Percentiles rank a stretch among this genome's conserved stretches.
phyloP scores from a whole-genome alignment of 2,888 invertebrate species.

The Rosalia funebris region DNA sequence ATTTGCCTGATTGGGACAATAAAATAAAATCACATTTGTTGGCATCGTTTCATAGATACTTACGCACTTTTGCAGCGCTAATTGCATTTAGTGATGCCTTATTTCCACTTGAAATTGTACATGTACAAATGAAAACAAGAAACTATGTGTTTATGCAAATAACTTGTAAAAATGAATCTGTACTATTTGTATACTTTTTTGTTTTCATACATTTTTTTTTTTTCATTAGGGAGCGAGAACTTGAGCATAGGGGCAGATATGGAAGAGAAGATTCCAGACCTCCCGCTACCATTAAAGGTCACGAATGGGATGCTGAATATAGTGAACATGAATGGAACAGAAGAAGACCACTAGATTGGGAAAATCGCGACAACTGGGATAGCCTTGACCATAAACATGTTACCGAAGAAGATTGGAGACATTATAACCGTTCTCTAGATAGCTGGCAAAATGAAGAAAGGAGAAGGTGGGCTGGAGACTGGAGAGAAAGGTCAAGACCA shows the following conservation, averaged over 20 bases:
- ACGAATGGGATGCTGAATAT: slow-evolving; percentile 61
- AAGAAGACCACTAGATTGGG: slow-evolving; percentile 69
- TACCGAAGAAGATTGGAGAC: slow-evolving; percentile 62
- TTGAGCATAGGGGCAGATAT: slow-evolving; percentile 54
- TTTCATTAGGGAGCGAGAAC: slow-evolving; percentile 48
- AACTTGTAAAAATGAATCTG: too few species aligned
- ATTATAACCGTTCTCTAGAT: slow-evolving; percentile 57
- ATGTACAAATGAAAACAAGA: too few species aligned
- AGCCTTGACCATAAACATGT: slow-evolving; percentile 56
- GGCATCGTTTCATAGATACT: too few species aligned
- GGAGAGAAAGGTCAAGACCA: slow-evolving; percentile 63
- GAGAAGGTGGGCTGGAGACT: slow-evolving; percentile 58
- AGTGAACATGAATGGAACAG: slow-evolving; percentile 65
- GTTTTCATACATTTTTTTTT: too few species aligned
- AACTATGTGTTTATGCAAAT: too few species aligned
- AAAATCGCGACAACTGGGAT: slow-evolving; percentile 59
- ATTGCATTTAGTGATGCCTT: too few species aligned
- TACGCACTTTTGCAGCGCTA: too few species aligned
- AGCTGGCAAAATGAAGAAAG: slow-evolving; percentile 67
- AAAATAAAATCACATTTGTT: too few species aligned
- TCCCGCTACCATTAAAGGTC: slow-evolving; percentile 49
- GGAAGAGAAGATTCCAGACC: slow-evolving; percentile 35
- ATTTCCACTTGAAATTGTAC: too few species aligned
- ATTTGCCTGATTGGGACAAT: too few species aligned
- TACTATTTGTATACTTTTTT: too few species aligned